A percentile compares a stretch with the other conserved stretches of the same genome.
phyloP scores from a whole-genome alignment of 2,888 invertebrate species.

The Ophion ventricosus region DNA sequence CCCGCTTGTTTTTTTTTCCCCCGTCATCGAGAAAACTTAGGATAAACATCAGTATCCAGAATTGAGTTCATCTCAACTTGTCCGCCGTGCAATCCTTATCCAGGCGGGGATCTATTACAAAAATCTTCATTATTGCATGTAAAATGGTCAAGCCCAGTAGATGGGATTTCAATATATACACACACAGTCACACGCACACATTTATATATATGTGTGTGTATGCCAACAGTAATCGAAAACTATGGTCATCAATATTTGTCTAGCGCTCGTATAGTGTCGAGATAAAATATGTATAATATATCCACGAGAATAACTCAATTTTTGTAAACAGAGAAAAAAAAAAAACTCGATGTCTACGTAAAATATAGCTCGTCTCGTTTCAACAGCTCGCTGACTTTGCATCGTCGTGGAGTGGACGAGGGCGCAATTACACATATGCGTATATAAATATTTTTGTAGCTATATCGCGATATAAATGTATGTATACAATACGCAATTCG shows the following conservation, averaged over 20 bases:
- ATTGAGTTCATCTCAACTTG: slow-evolving; percentile 77
- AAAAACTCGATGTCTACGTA: slow-evolving; percentile 41
- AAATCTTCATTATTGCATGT: slow-evolving; percentile 73
- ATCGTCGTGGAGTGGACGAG: slow-evolving; percentile 50
- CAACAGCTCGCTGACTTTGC: slow-evolving; percentile 50
- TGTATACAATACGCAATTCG: slow-evolving; percentile 49
- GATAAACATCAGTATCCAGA: slow-evolving; percentile 42
- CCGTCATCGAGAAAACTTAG: neutral
- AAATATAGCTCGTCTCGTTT: slow-evolving; percentile 30
- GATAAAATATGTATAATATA: slow-evolving; percentile 26
- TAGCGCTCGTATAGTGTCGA: slow-evolving; percentile 17
- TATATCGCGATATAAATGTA: slow-evolving; percentile 25
- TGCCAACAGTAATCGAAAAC: slow-evolving; percentile 23
- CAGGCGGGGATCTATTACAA: slow-evolving; percentile 78
- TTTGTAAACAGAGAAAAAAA: slow-evolving; percentile 15
- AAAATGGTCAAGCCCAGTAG: slow-evolving; percentile 8
- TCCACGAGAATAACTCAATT: slow-evolving; percentile 19
- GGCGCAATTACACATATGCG: slow-evolving; percentile 7
- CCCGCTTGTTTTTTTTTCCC: slow-evolving; percentile 2
- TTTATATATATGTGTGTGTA: neutral
- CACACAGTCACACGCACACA: neutral
- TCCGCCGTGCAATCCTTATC: slow-evolving; percentile 73
- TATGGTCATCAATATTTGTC: slow-evolving; percentile 40
- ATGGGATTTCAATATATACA: neutral
- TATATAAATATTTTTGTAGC: slow-evolving; percentile 24